Base-by-base conservation (phyloP, 2,797 vertebrate genomes). In the Phyllotis vaccarum region DNA sequence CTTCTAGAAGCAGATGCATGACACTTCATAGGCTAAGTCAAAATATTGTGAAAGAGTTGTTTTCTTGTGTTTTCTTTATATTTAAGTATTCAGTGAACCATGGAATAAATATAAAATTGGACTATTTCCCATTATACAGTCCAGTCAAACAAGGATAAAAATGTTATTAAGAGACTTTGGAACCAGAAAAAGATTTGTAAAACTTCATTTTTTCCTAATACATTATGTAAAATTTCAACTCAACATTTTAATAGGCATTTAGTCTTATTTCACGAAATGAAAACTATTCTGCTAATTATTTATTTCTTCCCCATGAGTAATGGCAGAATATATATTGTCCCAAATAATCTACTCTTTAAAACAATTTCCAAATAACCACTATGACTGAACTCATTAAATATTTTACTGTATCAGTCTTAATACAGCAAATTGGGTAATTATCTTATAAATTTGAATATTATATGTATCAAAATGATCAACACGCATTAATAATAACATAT, bases 251-350 rank as follows among this genome's bases (percentile, higher is more conserved):
- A 27, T 90, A 90, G 5, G 2, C 3, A 27, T 93, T 89, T 95
- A 52, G 10, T 90, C 22, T 58, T 24, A 96, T 64, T 97, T 97
- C 95, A 98, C 98, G 94, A 98, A 98, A 96, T 86, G 60, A 82
- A 93, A 54, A 90, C 29, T 97, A 81, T 68, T 94, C 54, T 96
- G 56, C 52, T 91, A 86, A 86, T 93, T 93, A 72, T 31, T 75
- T 86, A 82, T 88, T 94, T 89, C 56, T 34, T 96, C 10, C 95
- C 96, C 83, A 7, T 96, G 24, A 88, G 79, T 62, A 85, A 58
- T 96, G 43, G 76, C 81, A 97, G n/a, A 2, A 0, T 85, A 8
- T 94, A 96, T 58, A 62, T 92, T 95, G 24, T 40, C 22, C 34
- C 58, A 40, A 58, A 92, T 93, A 93, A 89, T 62, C 81, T 90